Conservation (phyloP, 2,113 vertebrate genomes). For the Stomatorhinus ivindoensis region DNA sequence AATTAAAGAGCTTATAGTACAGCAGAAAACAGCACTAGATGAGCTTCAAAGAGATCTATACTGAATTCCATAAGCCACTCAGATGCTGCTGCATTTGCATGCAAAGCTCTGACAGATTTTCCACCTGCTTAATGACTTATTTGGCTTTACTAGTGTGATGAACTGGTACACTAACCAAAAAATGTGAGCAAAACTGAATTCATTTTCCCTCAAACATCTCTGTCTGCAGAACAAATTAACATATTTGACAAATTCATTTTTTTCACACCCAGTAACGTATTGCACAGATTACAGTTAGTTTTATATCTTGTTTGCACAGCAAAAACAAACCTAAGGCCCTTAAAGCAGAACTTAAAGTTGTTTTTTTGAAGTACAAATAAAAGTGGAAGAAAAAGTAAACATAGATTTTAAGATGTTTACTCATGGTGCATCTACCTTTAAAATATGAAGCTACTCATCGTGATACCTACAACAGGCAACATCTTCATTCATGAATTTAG, state of each 20-base stretch:
- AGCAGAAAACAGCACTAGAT: not conserved
- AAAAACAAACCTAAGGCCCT: not conserved
- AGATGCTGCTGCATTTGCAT: not conserved
- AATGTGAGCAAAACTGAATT: not conserved
- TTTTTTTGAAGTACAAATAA: not conserved
- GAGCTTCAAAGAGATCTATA: not conserved
- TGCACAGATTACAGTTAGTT: not conserved
- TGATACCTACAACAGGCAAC: not conserved
- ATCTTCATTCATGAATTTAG: not conserved
- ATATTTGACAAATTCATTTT: not conserved
- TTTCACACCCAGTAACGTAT: not conserved
- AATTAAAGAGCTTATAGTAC: not conserved
- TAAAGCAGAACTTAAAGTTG: not conserved
- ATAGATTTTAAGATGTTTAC: not conserved
- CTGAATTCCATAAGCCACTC: slow-evolving; percentile 1
- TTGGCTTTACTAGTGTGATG: not conserved
- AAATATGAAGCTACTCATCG: not conserved
- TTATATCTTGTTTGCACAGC: not conserved
- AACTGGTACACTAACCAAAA: not conserved
- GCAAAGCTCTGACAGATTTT: not conserved
- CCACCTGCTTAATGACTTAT: not conserved
- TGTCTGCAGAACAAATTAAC: not conserved
- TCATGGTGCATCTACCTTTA: not conserved
- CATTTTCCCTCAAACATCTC: not conserved
- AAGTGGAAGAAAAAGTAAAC: not conserved